Conservation (phyloP, 2,888 invertebrate species). For the Augochlorella aurata region DNA sequence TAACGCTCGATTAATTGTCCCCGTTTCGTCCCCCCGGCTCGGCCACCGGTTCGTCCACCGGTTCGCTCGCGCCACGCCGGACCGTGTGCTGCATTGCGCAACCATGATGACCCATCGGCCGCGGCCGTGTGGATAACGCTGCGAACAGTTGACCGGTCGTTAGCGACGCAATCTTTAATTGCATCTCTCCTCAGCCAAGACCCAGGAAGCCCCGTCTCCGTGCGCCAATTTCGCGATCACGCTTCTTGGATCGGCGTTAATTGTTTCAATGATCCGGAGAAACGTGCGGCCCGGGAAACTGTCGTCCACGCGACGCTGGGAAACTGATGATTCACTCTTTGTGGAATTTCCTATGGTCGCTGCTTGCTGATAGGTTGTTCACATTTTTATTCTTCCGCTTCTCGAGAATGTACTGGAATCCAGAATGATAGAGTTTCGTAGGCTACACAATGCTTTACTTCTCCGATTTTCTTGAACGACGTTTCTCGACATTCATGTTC, state of each 20-base stretch:
- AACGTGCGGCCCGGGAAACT: neutral
- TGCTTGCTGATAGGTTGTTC: too few relatives aligned
- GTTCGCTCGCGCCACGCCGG: neutral
- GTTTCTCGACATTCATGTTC: too few relatives aligned
- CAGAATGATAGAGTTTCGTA: too few relatives aligned
- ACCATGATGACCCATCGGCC: neutral
- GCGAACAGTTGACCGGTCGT: slow-evolving; percentile 45
- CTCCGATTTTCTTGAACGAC: too few relatives aligned
- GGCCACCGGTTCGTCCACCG: too few relatives aligned
- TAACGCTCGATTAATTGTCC: slow-evolving; percentile 37
- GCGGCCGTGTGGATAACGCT: neutral
- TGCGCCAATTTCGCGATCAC: neutral
- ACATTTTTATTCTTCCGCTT: too few relatives aligned
- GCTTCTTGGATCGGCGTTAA: neutral
- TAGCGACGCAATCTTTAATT: slow-evolving; percentile 53
- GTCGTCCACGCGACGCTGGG: too few relatives aligned
- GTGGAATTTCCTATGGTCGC: too few relatives aligned
- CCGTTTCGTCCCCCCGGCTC: slow-evolving; percentile 5
- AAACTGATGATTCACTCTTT: too few relatives aligned
- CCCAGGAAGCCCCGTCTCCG: too few relatives aligned
- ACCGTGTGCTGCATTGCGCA: slow-evolving; percentile 26
- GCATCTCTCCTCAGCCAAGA: neutral
- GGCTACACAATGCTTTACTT: too few relatives aligned
- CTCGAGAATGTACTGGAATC: too few relatives aligned
- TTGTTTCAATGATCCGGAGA: neutral